Evolutionary conservation across 2,113 vertebrate genomes (phyloP).

Genomic region (Lepidothrix coronata): DNA sequence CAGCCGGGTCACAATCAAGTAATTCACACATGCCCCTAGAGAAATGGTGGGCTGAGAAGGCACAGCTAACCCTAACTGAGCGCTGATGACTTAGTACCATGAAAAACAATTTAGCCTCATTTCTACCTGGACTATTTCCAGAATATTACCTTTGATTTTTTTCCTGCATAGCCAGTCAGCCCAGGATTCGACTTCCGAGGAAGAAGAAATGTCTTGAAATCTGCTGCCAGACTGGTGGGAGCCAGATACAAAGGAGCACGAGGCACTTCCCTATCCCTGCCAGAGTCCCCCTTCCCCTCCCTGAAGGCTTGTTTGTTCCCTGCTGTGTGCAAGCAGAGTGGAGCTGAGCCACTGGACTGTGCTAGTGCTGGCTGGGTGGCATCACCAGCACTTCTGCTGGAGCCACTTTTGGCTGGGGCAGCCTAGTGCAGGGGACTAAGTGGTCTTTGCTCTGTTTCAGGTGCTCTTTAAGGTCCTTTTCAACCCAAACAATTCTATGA

Average conservation of each 20-base stretch:
- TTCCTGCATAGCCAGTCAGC: background rate
- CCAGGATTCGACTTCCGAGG: background rate
- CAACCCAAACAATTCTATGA: background rate
- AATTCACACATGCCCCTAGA: background rate
- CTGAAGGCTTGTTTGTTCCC: background rate
- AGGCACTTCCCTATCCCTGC: background rate
- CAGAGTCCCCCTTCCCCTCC: background rate
- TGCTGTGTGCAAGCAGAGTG: background rate
- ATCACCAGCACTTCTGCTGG: background rate
- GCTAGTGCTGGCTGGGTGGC: background rate
- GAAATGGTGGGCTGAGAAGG: background rate
- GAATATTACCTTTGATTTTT: background rate
- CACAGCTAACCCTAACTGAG: background rate
- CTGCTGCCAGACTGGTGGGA: background rate
- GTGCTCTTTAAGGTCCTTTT: background rate
- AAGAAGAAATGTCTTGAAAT: background rate
- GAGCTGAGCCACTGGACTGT: background rate
- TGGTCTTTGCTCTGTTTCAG: background rate
- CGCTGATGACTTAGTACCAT: background rate
- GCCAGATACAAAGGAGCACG: background rate
- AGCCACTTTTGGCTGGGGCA: background rate
- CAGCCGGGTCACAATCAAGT: conserved; percentile 18
- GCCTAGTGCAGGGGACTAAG: background rate
- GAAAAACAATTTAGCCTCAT: background rate
- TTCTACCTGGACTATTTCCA: background rate